These are phyloP conservation scores for Condylura cristata DNA, from an alignment of 2,113 vertebrate species.

Conservation along the genomic window DNA sequence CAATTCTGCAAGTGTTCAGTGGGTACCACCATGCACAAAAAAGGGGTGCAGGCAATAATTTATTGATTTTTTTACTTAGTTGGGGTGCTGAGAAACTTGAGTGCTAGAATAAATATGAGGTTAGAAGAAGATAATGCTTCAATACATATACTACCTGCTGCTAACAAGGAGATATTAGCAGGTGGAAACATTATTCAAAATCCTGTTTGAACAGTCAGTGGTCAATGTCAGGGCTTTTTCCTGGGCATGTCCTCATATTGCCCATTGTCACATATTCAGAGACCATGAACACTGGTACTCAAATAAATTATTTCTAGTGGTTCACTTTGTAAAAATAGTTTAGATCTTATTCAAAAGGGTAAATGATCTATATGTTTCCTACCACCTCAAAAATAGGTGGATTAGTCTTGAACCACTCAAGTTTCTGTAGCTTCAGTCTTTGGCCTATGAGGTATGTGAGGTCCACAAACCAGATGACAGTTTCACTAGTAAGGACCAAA, in stretches of 20 bases:
- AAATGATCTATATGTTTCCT: background rate
- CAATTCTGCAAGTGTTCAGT: background rate
- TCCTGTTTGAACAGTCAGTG: background rate
- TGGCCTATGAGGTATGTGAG: background rate
- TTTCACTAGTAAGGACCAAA: background rate
- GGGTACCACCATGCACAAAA: background rate
- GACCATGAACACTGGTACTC: background rate
- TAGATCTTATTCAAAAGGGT: background rate
- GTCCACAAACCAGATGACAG: background rate
- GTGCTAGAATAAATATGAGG: background rate
- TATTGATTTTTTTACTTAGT: background rate
- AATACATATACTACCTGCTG: background rate
- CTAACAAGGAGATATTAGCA: background rate
- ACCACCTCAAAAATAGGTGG: background rate
- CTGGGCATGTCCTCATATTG: background rate
- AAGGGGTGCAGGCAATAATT: background rate
- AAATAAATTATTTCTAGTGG: background rate
- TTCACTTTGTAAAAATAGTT: background rate
- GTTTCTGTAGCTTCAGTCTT: background rate
- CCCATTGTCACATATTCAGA: background rate
- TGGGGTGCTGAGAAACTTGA: background rate
- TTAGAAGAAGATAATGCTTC: background rate
- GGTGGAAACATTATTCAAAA: background rate
- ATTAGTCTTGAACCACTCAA: background rate
- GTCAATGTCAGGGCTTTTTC: background rate